Conservation (phyloP, 2,113 vertebrate genomes). For the Bufo bufo region DNA sequence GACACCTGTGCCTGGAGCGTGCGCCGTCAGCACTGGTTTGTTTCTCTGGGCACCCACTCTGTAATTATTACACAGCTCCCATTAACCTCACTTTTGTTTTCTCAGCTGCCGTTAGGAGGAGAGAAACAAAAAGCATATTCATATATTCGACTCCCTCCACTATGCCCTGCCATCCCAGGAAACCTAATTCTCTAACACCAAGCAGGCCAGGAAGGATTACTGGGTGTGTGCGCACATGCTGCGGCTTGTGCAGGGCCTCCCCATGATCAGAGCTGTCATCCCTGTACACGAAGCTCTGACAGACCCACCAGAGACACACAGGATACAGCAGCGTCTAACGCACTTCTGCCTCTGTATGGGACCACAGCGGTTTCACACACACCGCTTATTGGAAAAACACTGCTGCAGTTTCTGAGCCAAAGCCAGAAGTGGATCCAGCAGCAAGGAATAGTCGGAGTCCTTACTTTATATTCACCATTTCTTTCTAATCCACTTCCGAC, state of each 20-base stretch:
- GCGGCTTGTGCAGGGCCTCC: neutral
- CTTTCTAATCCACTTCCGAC: too few relatives aligned
- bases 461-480: too few relatives aligned
- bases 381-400: too few relatives aligned
- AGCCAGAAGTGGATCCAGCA: too few relatives aligned
- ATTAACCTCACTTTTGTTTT: slow-evolving; percentile 44
- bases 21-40: neutral
- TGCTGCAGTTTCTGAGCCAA: too few relatives aligned
- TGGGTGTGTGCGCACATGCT: neutral
- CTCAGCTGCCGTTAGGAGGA: slow-evolving; percentile 35
- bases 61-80: slow-evolving; percentile 42
- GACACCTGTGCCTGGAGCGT: slow-evolving; percentile 14
- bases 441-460: too few relatives aligned
- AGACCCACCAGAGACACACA: neutral
- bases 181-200: slow-evolving; percentile 15
- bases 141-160: neutral
- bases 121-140: slow-evolving; percentile 52
- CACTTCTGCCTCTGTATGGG: too few relatives aligned
- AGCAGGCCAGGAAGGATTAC: neutral
- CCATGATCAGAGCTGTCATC: neutral
- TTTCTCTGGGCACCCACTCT: slow-evolving; percentile 37
- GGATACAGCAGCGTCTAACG: neutral
- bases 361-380: too few relatives aligned
- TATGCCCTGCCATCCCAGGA: slow-evolving; percentile 34
- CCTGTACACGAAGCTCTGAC: neutral